These are phyloP conservation scores for Drosophila santomea DNA, from an alignment of 1,140 invertebrate genomes.

Conservation along the genomic window DNA sequence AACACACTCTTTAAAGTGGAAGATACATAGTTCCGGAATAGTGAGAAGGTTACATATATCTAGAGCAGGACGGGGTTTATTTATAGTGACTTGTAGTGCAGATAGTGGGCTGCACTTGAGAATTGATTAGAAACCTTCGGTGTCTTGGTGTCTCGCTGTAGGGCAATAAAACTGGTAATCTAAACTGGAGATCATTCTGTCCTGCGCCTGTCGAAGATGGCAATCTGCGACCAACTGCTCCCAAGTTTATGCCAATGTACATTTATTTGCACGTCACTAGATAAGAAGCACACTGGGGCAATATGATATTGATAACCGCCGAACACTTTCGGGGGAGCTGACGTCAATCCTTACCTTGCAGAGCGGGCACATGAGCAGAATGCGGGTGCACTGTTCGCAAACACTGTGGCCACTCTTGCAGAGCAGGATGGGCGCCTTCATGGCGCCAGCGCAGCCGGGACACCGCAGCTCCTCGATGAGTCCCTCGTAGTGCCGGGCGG, in stretches of 20 bases:
- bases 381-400: conserved; percentile 77
- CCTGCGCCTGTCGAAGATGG: conserved; percentile 14
- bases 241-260: conserved; percentile 8
- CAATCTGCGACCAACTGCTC: conserved; percentile 19
- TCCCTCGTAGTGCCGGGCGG: conserved; percentile 73
- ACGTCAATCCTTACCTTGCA: conserved; percentile 72
- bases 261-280: conserved; percentile 32
- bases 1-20: no score
- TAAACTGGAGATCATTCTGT: conserved; percentile 3
- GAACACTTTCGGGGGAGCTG: conserved; percentile 7
- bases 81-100: not conserved
- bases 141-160: no score
- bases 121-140: conserved; percentile 11
- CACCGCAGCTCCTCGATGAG: conserved; percentile 80
- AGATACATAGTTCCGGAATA: no score
- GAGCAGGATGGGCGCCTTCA: conserved; percentile 77
- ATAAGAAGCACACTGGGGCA: conserved; percentile 24
- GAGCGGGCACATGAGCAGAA: conserved; percentile 78
- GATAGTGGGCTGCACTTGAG: not conserved
- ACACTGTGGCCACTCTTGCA: conserved; percentile 81
- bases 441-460: conserved; percentile 79
- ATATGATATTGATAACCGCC: conserved; percentile 29
- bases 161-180: conserved; percentile 9
- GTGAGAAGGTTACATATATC: no score
- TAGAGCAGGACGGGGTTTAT: no score